Evolutionary conservation across 2,888 invertebrate genomes (phyloP).

Genomic region (Drosophila acutilabella): DNA sequence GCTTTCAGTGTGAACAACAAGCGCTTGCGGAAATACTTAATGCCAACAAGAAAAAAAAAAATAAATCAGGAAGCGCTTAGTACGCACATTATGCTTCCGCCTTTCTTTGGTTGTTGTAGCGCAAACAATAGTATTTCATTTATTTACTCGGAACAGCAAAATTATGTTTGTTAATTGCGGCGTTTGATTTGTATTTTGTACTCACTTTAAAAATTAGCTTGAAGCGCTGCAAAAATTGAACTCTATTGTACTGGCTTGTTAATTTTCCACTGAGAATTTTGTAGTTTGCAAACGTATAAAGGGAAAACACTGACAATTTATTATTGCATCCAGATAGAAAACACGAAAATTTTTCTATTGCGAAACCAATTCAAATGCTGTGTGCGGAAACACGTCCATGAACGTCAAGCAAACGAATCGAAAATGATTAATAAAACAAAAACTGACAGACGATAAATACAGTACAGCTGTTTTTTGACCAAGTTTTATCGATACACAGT

Average conservation of each 20-base stretch:
- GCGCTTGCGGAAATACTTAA: conserved; percentile 52
- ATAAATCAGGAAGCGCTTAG: conserved; percentile 61
- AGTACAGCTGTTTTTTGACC: conserved; percentile 47
- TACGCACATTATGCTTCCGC: conserved; percentile 54
- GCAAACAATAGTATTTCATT: conserved; percentile 3
- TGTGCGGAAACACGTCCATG: conserved; percentile 66
- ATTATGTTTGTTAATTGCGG: conserved; percentile 13
- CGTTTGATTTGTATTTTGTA: conserved; percentile 26
- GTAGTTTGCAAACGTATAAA: conserved; percentile 49
- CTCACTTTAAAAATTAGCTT: conserved; percentile 50
- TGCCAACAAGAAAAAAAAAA: conserved; percentile 26
- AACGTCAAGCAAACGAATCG: conserved; percentile 74
- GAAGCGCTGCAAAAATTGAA: conserved; percentile 43
- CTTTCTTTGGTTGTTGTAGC: conserved; percentile 49
- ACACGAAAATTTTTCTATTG: conserved; percentile 74
- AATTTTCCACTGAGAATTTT: conserved; percentile 73
- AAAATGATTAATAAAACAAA: conserved; percentile 72
- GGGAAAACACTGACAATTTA: conserved; percentile 65
- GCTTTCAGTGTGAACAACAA: conserved; percentile 21
- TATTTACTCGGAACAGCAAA: conserved; percentile 16
- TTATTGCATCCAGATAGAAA: conserved; percentile 64
- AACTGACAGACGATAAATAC: conserved; percentile 43
- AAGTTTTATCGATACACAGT: conserved; percentile 14
- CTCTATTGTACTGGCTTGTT: conserved; percentile 31
- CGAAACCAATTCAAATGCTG: conserved; percentile 71